These are phyloP conservation scores for Tribolium freemani DNA, from an alignment of 2,888 invertebrate species.

Conservation along the genomic window DNA sequence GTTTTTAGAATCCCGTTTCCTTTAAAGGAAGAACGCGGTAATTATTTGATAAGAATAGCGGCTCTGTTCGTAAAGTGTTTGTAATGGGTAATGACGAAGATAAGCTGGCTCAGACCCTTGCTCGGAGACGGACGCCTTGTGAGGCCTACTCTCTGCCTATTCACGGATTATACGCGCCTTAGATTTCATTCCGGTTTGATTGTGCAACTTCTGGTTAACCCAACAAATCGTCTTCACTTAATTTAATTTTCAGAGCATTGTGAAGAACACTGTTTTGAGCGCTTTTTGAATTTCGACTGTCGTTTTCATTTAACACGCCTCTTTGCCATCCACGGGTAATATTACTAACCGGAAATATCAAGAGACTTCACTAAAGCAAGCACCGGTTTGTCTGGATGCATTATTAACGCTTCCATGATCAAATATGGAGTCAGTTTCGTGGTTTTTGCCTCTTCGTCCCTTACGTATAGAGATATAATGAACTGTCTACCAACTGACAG, in stretches of 20 bases:
- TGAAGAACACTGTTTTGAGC: not conserved
- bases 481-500: constrained; percentile 47
- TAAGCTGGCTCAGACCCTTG: constrained; percentile 46
- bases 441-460: constrained; percentile 48
- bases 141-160: constrained; percentile 37
- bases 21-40: constrained; percentile 46
- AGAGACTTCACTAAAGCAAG: constrained; percentile 22
- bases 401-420: constrained; percentile 53
- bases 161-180: constrained; percentile 38
- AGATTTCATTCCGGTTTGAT: constrained; percentile 36
- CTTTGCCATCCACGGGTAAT: not conserved
- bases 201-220: constrained; percentile 23
- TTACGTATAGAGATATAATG: constrained; percentile 45
- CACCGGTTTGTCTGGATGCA: constrained; percentile 44
- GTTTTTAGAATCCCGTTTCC: constrained; percentile 46
- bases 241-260: constrained; percentile 10
- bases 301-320: not conserved
- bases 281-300: not conserved
- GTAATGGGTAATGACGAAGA: constrained; percentile 55
- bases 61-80: constrained; percentile 55
- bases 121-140: constrained; percentile 46
- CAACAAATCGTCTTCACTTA: constrained; percentile 6
- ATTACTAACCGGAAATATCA: constrained; percentile 42
- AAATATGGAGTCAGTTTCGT: constrained; percentile 52
- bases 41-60: constrained; percentile 56